Percentiles rank a stretch among this genome's conserved stretches.
Evolutionary conservation across 2,797 vertebrate genomes (phyloP).

Genomic region (Diglossa cyanea): DNA sequence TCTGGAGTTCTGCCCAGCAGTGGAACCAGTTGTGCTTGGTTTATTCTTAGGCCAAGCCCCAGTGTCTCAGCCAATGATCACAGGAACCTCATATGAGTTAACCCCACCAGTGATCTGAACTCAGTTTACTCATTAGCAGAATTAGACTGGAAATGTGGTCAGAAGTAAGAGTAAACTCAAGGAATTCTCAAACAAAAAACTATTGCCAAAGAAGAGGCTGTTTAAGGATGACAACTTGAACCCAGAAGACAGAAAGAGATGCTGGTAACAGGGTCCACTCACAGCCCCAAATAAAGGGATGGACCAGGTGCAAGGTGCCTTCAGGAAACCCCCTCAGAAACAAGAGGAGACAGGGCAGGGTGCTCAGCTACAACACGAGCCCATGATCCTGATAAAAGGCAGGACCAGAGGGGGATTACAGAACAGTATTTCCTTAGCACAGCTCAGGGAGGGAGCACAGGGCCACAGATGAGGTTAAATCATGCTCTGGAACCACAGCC

Average conservation of each 20-base stretch:
- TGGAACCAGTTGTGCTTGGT: background rate
- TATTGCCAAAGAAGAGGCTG: background rate
- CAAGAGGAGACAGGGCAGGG: background rate
- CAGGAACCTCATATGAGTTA: background rate
- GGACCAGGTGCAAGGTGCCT: rapidly evolving
- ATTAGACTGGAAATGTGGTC: background rate
- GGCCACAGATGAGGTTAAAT: background rate
- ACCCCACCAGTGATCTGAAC: background rate
- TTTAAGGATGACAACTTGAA: background rate
- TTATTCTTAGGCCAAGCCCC: background rate
- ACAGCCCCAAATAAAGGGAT: background rate
- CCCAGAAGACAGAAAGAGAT: background rate
- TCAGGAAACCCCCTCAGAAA: rapidly evolving
- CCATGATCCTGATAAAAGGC: background rate
- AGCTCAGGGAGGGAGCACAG: rapidly evolving
- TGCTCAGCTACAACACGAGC: rapidly evolving
- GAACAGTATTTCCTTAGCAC: background rate
- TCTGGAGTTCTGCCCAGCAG: background rate
- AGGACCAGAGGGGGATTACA: rapidly evolving
- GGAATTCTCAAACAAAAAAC: background rate
- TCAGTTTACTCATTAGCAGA: background rate
- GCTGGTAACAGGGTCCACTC: background rate
- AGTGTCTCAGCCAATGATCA: background rate
- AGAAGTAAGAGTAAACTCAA: background rate
- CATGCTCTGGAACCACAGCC: background rate